These are phyloP conservation scores for Diplazon laetatorius DNA, from an alignment of 2,888 invertebrate genomes.

Conservation along the genomic window DNA sequence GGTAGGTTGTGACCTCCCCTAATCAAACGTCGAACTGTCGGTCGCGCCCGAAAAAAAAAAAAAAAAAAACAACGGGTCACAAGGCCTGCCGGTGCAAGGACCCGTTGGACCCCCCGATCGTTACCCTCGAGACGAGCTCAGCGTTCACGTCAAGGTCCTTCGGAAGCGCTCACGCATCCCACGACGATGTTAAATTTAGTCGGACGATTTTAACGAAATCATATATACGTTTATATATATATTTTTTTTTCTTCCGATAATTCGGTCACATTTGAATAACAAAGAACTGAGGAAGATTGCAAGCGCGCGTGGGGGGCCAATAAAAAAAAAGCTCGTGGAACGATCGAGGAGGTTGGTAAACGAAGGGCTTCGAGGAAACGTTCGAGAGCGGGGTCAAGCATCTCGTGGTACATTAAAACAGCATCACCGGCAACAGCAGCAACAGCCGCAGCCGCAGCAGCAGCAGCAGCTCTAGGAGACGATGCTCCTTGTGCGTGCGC, in stretches of 20 bases:
- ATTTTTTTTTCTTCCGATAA: too few species aligned
- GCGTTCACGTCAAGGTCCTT: constrained; percentile 37
- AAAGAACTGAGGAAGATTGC: too few species aligned
- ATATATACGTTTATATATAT: too few species aligned
- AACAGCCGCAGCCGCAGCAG: background rate
- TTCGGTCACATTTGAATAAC: too few species aligned
- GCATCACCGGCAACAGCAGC: background rate
- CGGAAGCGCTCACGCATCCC: background rate
- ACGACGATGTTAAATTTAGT: too few species aligned
- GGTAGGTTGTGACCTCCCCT: constrained; percentile 22
- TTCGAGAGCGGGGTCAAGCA: constrained; percentile 22
- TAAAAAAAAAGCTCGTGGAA: constrained; percentile 55
- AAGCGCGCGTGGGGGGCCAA: constrained; percentile 58
- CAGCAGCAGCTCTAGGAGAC: constrained; percentile 27
- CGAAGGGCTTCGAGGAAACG: constrained; percentile 48
- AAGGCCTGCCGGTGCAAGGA: constrained; percentile 6
- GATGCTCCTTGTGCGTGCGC: constrained; percentile 43
- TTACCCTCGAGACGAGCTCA: background rate
- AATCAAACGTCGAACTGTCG: constrained; percentile 13
- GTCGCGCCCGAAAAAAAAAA: constrained; percentile 14
- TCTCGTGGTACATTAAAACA: background rate
- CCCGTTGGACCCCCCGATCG: constrained; percentile 30
- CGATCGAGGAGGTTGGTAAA: constrained; percentile 19
- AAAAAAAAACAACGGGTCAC: constrained; percentile 35
- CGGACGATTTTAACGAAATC: too few species aligned